These are phyloP conservation scores for Ditula angustiorana DNA, from an alignment of 2,888 invertebrate genomes.

Conservation along the genomic window DNA sequence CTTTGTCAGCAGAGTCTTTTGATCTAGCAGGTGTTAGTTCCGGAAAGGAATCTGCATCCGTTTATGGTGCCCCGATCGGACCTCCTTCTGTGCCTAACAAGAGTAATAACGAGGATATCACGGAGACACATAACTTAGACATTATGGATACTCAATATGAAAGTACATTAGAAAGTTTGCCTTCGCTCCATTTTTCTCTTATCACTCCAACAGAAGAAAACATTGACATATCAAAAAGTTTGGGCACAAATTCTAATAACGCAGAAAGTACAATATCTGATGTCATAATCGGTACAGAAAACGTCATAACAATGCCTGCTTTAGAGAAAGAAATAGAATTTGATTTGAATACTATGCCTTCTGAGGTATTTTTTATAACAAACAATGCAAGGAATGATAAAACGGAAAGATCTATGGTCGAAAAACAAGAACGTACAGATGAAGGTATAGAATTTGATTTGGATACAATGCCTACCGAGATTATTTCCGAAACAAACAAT, in stretches of 20 bases:
- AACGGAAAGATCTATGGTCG: no score
- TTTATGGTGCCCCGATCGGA: not conserved
- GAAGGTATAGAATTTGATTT: conserved; percentile 18
- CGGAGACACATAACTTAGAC: not conserved
- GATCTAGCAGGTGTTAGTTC: not conserved
- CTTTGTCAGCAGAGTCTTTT: not conserved
- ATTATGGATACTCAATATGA: not conserved
- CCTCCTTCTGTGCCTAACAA: not conserved
- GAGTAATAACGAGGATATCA: not conserved
- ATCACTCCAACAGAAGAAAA: not conserved
- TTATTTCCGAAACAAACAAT: not conserved
- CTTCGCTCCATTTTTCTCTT: not conserved
- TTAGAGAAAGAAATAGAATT: no score
- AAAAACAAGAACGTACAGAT: no score
- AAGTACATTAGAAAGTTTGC: not conserved
- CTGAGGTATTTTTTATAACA: conserved; percentile 3
- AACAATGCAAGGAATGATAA: not conserved
- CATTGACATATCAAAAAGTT: not conserved
- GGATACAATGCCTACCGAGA: conserved; percentile 20
- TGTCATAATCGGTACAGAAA: not conserved
- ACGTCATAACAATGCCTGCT: no score
- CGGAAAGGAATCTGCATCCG: not conserved
- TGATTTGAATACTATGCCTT: conserved; percentile 25
- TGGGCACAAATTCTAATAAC: not conserved
- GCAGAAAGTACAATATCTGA: not conserved